Evolutionary conservation across 1,140 invertebrate species (phyloP), one percentile per base, ranked within the genome.

Genomic region (Notospermus geniculatus): DNA sequence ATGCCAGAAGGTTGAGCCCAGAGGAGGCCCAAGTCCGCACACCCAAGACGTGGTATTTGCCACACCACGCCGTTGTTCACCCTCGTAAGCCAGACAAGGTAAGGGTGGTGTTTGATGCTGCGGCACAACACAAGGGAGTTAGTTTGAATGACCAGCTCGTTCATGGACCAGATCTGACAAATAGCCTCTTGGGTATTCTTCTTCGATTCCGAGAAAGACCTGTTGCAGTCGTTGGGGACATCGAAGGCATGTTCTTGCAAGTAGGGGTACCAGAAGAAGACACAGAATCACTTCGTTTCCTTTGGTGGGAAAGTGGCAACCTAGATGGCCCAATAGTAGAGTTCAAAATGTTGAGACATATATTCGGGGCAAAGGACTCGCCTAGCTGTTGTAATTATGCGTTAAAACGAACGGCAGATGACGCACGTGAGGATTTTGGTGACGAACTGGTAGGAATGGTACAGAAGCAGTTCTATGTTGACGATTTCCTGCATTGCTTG

Each of bases 81-180:
- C 54, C 53, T 5, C 54, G 62, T 17, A 71, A 67, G 59, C 67
- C 67, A 11, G 58, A 61, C 0, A 65, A 64, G 54, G 27, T 69
- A 23, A 50, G 64, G 30, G 45, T 69, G 23, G 69, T 71, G 19
- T 71, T 67, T 54, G 69, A 71, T 39, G 66, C 57, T 55, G 41
- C 50, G 23, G 62, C 62, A 23, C 60, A 57, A 43, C 65, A 59
- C 41, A 9, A 62, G 25, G 70, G 70, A 32, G 61, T 54, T 22
- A 74, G 69, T 7, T 50, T 78, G 0, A 76, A 78, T 57, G 54
- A 70, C 13, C 22, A 52, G 9, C 45, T 76, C 11, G 45, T 69
- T 0, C 22, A 62, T 5, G 74, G 76, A 13, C 80, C 82, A 9
- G 74, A 74, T 57, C 54, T 84, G 0, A 80, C 82, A 64, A 73